Conservation (phyloP, 2,888 invertebrate genomes). For the Pristionchus mayeri region DNA sequence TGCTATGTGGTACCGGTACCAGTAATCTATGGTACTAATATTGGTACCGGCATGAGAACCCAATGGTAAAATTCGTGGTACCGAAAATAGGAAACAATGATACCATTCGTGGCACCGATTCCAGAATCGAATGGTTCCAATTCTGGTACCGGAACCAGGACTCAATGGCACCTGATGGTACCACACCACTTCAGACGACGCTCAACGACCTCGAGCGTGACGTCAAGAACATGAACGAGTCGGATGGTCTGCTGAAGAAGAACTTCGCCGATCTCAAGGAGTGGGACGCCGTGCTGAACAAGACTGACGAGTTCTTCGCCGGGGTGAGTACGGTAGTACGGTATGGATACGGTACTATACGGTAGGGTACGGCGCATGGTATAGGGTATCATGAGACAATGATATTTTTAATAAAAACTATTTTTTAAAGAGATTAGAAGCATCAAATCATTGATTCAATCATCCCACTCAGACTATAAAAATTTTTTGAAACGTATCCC, state of each 20-base stretch:
- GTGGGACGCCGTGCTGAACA: slow-evolving; percentile 74
- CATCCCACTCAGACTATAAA: neutral
- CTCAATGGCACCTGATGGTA: too few species aligned
- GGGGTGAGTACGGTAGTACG: slow-evolving; percentile 59
- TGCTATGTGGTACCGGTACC: too few species aligned
- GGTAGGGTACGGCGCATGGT: too few species aligned
- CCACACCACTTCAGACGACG: slow-evolving; percentile 62
- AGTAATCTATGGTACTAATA: too few species aligned
- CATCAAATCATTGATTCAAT: neutral
- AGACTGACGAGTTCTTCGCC: slow-evolving; percentile 75
- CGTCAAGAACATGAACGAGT: slow-evolving; percentile 74
- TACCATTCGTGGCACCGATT: too few species aligned
- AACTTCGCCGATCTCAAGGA: slow-evolving; percentile 74
- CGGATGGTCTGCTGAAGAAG: slow-evolving; percentile 70
- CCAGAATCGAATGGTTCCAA: too few species aligned
- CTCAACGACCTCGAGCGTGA: slow-evolving; percentile 74
- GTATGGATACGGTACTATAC: neutral
- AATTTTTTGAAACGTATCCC: neutral
- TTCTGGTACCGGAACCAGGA: too few species aligned
- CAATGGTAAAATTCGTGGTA: too few species aligned
- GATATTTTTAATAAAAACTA: neutral
- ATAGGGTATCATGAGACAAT: too few species aligned
- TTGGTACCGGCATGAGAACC: too few species aligned
- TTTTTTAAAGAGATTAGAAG: neutral
- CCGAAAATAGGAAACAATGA: too few species aligned